phyloP scores from a whole-genome alignment of 2,888 invertebrate species.

The Osedax frankpressi region DNA sequence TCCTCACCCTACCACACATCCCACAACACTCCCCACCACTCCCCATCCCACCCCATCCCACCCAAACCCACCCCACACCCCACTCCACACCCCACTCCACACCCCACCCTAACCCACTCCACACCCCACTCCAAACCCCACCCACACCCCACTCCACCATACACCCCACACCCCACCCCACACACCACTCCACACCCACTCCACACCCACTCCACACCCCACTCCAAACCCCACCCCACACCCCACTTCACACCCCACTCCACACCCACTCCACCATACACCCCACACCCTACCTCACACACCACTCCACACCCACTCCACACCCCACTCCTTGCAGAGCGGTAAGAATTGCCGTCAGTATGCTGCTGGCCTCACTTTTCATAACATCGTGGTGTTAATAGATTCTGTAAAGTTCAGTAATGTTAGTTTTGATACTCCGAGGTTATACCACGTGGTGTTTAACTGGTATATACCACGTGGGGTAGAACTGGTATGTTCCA shows the following conservation, averaged over 20 bases:
- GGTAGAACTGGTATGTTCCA: no score
- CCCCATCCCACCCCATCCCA: no score
- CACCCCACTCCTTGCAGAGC: slow-evolving; percentile 26
- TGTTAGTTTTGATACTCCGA: slow-evolving; percentile 27
- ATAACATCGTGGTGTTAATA: slow-evolving; percentile 37
- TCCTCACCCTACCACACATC: no score
- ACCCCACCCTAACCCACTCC: no score
- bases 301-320: not conserved
- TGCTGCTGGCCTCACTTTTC: slow-evolving; percentile 35
- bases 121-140: no score
- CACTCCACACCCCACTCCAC: no score
- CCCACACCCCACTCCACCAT: no score
- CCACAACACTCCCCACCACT: no score
- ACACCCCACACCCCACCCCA: not conserved
- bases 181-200: no score
- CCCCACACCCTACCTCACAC: not conserved
- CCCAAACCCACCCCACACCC: no score
- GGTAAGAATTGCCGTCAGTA: slow-evolving; percentile 36
- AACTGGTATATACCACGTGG: no score
- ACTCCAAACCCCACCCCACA: not conserved
- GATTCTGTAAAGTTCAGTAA: slow-evolving; percentile 33
- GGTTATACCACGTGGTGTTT: not conserved
- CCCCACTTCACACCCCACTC: not conserved
- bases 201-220: no score
- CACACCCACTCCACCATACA: not conserved